phyloP scores from a whole-genome alignment of 1,140 invertebrate genomes.

The Heliconius himera region DNA sequence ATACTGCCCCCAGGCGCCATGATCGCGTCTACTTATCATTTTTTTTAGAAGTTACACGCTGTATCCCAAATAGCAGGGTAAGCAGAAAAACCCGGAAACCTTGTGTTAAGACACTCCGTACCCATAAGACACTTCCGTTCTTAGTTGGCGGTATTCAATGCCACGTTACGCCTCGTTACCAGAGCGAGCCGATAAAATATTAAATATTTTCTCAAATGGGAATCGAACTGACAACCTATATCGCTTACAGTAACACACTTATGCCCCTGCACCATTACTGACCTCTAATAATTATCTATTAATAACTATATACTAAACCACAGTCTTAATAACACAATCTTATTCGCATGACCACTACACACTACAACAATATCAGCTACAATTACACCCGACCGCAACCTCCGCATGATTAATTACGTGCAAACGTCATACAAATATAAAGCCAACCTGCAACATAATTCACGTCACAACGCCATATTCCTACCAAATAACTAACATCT shows the following conservation, averaged over 20 bases:
- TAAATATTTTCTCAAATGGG: no score
- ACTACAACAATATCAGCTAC: slow-evolving; percentile 10
- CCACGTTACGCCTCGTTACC: no score
- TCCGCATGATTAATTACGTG: slow-evolving; percentile 26
- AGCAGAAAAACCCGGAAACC: no score
- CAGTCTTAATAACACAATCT: not conserved
- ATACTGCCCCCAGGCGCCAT: no score
- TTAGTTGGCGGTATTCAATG: no score
- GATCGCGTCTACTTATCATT: no score
- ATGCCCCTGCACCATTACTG: not conserved
- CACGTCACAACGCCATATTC: not conserved
- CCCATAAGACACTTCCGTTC: no score
- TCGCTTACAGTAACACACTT: not conserved
- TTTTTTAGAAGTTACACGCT: no score
- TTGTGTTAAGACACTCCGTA: no score
- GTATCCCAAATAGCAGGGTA: no score
- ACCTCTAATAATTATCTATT: not conserved
- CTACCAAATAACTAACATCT: slow-evolving; percentile 4
- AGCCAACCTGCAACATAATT: not conserved
- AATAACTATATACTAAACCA: not conserved
- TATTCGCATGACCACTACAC: not conserved
- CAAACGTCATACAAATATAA: slow-evolving; percentile 23
- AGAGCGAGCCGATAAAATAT: no score
- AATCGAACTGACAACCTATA: not conserved
- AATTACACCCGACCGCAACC: slow-evolving; percentile 23